These are phyloP conservation scores for Climacteris rufus DNA, from an alignment of 2,113 vertebrate genomes.

Conservation along the genomic window DNA sequence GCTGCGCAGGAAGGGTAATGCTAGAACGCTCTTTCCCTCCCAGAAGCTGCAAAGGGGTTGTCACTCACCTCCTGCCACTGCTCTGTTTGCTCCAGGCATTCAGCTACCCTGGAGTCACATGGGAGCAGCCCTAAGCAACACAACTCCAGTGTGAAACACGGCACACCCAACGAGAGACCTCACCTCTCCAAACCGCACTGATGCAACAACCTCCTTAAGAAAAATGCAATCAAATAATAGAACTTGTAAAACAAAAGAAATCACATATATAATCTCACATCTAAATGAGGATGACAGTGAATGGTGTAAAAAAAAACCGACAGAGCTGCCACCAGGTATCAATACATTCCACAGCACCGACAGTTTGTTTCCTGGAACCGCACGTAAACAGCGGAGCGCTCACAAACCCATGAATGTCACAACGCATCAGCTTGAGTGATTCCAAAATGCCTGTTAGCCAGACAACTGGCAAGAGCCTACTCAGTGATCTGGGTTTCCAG, in stretches of 20 bases:
- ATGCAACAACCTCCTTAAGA: neutral
- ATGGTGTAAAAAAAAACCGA: neutral
- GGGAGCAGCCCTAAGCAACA: neutral
- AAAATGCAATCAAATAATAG: neutral
- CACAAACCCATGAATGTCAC: conserved; percentile 22
- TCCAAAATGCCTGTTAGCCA: neutral
- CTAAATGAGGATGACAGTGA: conserved; percentile 57
- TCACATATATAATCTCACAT: neutral
- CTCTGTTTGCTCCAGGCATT: neutral
- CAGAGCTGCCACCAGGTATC: conserved; percentile 34
- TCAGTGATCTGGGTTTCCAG: conserved; percentile 54
- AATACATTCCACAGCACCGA: conserved; percentile 66
- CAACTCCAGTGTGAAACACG: neutral
- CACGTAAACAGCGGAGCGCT: neutral
- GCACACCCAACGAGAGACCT: neutral
- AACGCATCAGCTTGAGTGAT: neutral
- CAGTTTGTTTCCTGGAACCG: conserved; percentile 53
- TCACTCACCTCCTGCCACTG: neutral
- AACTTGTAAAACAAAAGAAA: conserved; percentile 30
- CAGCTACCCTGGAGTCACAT: neutral
- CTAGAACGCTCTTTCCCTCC: neutral
- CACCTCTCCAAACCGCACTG: neutral
- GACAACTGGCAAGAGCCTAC: conserved; percentile 18
- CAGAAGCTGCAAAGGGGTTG: neutral
- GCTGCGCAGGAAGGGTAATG: neutral